Percentiles rank a stretch among this genome's conserved stretches.
Evolutionary conservation across 2,113 vertebrate genomes (phyloP).

Genomic region (Plecturocebus donacophilus): DNA sequence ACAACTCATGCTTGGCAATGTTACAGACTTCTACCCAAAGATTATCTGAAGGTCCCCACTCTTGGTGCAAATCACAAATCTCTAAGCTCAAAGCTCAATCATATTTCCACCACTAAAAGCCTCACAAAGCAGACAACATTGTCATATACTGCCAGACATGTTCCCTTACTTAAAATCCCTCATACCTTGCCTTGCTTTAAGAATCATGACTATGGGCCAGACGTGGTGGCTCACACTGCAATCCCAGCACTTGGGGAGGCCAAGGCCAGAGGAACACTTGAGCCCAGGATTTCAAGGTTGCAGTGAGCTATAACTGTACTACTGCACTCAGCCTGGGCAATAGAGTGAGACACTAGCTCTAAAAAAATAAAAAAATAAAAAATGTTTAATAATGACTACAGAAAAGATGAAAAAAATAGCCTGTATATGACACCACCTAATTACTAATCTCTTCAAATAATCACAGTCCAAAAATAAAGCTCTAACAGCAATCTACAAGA

Average conservation of each 20-base stretch:
- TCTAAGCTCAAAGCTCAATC: neutral
- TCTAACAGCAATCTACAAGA: neutral
- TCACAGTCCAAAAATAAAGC: neutral
- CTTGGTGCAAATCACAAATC: neutral
- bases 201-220: neutral
- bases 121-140: neutral
- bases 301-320: no score
- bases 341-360: no score
- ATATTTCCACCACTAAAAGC: neutral
- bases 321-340: no score
- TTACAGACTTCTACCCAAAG: neutral
- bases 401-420: neutral
- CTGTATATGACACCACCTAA: neutral
- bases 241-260: no score
- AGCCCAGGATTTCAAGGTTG: no score
- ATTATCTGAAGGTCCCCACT: neutral
- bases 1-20: neutral
- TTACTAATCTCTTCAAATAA: neutral
- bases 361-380: no score
- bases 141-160: neutral
- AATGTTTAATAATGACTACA: neutral
- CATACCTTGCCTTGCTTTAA: neutral
- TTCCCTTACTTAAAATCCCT: neutral
- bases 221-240: no score
- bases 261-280: no score